Evolutionary conservation across 2,113 vertebrate genomes (phyloP), one percentile per base, ranked within the genome.

Genomic region (Platysteira castanea): DNA sequence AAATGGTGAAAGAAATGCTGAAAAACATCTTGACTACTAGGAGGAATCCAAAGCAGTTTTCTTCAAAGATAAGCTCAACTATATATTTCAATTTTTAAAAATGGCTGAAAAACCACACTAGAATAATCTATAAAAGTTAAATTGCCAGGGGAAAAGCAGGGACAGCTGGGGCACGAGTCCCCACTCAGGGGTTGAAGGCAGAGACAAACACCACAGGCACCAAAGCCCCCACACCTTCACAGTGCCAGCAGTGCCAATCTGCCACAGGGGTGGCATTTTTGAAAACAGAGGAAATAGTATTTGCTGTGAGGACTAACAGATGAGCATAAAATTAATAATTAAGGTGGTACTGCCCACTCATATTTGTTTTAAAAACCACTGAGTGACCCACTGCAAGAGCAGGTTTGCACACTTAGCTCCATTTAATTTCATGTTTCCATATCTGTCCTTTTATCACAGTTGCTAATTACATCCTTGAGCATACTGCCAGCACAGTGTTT

Each of bases 121-220:
- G 28, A 27, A 31, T 60, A 89, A 56, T 8, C 27, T 2, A 59
- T 39, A 27, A 64, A 61, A 85, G 31, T 57, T 24, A 80, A 93
- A 67, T 22, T 44, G n/a, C n/a, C n/a, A n/a, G n/a, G n/a, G n/a
- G n/a, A n/a, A n/a, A n/a, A n/a, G n/a, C 20, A 57, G 63, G 31
- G 27, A 15, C 28, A 31, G 64, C 23, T 35, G 65, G 10, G 30
- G 5, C 22, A 41, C n/a, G 28, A 15, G 4, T 28, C 19, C 24
- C 5, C 37, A 1, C 1, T 5, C 11, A 13, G 10, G 2, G 33
- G 11, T 0, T 31, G 59, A 61, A 53, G 39, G 50, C 10, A 76
- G 54, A 49, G 9, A 67, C 0, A 8, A 78, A n/a, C 11, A 4
- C 39, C 24, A 4, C 2, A 31, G 46, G 52, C 68, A 69, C 13